Percentiles rank a stretch among this genome's conserved stretches.
These are phyloP conservation scores for Zingel zingel DNA, from an alignment of 2,113 vertebrate genomes.

Conservation along the genomic window DNA sequence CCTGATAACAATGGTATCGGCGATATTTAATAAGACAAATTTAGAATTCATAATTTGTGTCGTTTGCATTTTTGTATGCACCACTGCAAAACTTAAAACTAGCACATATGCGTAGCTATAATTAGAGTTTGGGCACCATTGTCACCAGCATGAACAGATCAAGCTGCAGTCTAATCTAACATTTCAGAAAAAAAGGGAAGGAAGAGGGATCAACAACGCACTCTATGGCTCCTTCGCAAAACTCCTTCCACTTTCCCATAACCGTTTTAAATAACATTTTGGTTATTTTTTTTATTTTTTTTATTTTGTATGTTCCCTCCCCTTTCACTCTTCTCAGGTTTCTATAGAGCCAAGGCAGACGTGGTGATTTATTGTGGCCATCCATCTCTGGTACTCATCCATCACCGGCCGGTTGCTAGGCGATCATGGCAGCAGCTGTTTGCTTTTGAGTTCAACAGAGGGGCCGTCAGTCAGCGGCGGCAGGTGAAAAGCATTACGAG, in stretches of 20 bases:
- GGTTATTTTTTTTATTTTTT: neutral
- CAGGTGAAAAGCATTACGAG: slow-evolving; percentile 99
- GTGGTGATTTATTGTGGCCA: slow-evolving; percentile 99
- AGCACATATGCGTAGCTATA: neutral
- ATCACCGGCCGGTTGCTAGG: slow-evolving; percentile 99
- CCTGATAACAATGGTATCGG: too few species aligned
- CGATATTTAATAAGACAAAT: neutral
- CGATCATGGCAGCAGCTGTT: slow-evolving; percentile 99
- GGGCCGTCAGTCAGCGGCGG: slow-evolving; percentile 99
- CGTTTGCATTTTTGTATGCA: neutral
- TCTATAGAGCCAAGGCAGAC: slow-evolving; percentile 93
- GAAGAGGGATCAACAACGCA: neutral
- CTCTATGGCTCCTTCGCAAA: neutral
- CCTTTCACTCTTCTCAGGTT: slow-evolving; percentile 88
- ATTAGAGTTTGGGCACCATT: neutral
- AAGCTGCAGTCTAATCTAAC: neutral
- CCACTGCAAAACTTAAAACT: too few species aligned
- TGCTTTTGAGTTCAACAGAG: slow-evolving; percentile 99
- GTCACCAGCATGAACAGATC: neutral
- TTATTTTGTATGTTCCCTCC: slow-evolving; percentile 62
- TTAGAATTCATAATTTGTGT: neutral
- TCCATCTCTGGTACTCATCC: slow-evolving; percentile 99
- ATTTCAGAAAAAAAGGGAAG: neutral
- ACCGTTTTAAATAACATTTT: slow-evolving; percentile 10
- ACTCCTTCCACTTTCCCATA: slow-evolving; percentile 15